Percentiles rank a stretch among this genome's conserved stretches.
Evolutionary conservation across 2,888 invertebrate genomes (phyloP).

Genomic region (Ochropleura leucogaster): DNA sequence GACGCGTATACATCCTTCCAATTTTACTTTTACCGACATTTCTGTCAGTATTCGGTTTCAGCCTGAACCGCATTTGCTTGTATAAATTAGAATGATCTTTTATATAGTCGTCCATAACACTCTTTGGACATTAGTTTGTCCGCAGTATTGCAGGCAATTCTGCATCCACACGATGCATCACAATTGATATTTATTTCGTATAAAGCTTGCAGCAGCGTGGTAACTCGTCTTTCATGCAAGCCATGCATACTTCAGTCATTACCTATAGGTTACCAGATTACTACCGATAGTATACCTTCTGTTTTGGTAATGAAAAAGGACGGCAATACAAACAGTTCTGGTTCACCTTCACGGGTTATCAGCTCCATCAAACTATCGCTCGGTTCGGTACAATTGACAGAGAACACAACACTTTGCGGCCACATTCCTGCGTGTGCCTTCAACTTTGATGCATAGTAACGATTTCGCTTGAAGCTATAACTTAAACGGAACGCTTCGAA

Average conservation of each 20-base stretch:
- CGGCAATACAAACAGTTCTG: conserved; percentile 9
- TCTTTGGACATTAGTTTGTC: not conserved
- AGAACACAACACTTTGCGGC: conserved; percentile 49
- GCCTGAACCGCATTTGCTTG: not conserved
- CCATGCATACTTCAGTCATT: conserved; percentile 3
- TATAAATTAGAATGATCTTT: not conserved
- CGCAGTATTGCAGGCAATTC: not conserved
- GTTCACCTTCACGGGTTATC: conserved; percentile 28
- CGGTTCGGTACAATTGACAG: conserved; percentile 36
- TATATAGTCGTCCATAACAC: not conserved
- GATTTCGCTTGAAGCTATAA: conserved; percentile 53
- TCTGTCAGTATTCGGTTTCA: not conserved
- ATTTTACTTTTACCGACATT: not conserved
- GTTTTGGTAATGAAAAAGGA: not conserved
- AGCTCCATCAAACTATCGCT: conserved; percentile 43
- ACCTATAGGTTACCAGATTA: conserved; percentile 2
- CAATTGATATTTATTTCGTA: not conserved
- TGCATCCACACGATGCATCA: not conserved
- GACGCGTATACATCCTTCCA: not conserved
- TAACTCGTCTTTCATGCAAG: not conserved
- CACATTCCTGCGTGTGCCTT: conserved; percentile 55
- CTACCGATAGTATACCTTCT: not conserved
- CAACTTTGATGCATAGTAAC: conserved; percentile 56
- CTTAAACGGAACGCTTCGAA: conserved; percentile 50
- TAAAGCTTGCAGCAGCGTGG: not conserved